phyloP scores from a whole-genome alignment of 2,797 vertebrate genomes.

The Enteromius mattozi region DNA sequence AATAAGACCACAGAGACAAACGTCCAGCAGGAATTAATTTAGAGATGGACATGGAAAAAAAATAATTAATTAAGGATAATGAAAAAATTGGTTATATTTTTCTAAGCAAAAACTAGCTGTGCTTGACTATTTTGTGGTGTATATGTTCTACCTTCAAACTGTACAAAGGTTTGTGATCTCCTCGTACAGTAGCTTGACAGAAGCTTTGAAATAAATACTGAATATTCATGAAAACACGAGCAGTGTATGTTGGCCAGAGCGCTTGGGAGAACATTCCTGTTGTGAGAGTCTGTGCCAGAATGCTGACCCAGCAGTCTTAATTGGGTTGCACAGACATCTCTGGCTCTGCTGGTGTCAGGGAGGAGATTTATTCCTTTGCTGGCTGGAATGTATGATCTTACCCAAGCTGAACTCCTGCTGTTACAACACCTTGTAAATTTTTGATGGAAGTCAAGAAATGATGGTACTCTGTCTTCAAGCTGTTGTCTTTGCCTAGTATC shows the following conservation, averaged over 20 bases:
- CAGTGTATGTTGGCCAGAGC: constrained; percentile 5
- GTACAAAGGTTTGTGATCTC: neutral
- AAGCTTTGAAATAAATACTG: constrained; percentile 26
- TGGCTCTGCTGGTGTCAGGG: constrained; percentile 62
- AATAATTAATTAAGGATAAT: neutral
- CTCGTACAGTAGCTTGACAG: constrained; percentile 12
- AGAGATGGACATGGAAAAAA: neutral
- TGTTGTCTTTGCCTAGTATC: neutral
- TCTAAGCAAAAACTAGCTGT: neutral
- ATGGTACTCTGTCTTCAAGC: neutral
- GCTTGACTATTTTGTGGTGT: neutral
- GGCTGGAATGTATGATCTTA: constrained; percentile 61
- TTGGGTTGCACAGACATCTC: constrained; percentile 58
- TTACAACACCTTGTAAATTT: constrained; percentile 42
- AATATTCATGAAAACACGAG: constrained; percentile 38
- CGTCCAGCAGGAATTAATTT: neutral
- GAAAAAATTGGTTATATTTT: neutral
- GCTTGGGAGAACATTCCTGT: constrained; percentile 15
- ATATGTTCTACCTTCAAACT: neutral
- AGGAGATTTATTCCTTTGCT: constrained; percentile 63
- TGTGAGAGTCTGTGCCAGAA: constrained; percentile 49
- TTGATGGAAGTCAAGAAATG: constrained; percentile 14
- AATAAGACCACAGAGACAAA: constrained; percentile 10
- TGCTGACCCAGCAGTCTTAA: constrained; percentile 71
- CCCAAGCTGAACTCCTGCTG: constrained; percentile 62